Evolutionary conservation across 37 sponge, comb jelly and placozoan species (phyloP).

Genomic region (Crambe crambe): DNA sequence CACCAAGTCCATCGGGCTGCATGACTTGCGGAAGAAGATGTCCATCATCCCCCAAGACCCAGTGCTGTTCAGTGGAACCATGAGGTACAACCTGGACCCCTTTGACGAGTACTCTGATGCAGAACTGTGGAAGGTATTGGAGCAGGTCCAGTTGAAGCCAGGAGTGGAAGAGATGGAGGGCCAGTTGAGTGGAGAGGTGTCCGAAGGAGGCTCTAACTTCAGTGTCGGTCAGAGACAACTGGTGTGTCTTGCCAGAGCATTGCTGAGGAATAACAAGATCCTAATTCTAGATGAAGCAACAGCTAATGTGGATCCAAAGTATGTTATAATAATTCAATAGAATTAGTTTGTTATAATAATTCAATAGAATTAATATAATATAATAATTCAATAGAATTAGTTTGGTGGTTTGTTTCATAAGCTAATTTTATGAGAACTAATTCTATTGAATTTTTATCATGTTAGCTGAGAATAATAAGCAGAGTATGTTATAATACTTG

Average conservation of each 20-base stretch:
- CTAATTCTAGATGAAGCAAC: constrained; percentile 91
- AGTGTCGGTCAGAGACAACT: constrained; percentile 91
- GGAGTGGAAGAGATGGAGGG: constrained; percentile 54
- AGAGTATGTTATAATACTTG: no score
- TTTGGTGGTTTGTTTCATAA: no score
- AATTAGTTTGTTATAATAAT: no score
- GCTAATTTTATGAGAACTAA: no score
- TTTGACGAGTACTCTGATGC: constrained; percentile 71
- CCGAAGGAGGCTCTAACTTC: constrained; percentile 85
- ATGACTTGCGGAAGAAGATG: constrained; percentile 76
- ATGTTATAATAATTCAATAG: neutral
- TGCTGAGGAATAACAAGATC: constrained; percentile 77
- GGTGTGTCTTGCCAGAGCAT: constrained; percentile 85
- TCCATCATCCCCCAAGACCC: constrained; percentile 96
- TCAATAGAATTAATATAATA: no score
- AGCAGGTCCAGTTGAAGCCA: constrained; percentile 81
- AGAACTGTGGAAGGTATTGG: constrained; percentile 81
- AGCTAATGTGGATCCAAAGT: constrained; percentile 85
- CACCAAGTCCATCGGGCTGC: constrained; percentile 75
- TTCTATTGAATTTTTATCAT: no score
- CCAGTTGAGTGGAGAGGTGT: constrained; percentile 53
- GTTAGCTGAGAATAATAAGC: no score
- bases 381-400: no score
- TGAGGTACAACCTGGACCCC: constrained; percentile 93
- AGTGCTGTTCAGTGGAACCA: constrained; percentile 88